phyloP scores from a whole-genome alignment of 2,113 vertebrate species.

The Gobiocypris rarus region DNA sequence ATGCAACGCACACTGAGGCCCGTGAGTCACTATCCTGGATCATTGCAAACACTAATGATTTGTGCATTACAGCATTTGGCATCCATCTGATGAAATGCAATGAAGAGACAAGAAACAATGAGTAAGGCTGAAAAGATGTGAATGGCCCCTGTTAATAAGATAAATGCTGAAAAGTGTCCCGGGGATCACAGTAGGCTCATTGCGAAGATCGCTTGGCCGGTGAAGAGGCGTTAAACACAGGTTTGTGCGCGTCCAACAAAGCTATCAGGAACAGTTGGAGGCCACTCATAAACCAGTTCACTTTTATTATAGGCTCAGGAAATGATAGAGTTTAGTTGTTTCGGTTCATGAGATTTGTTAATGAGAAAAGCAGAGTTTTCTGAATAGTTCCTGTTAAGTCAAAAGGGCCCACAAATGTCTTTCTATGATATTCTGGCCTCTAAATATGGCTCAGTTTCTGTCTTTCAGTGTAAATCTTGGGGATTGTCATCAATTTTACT shows the following conservation, averaged over 20 bases:
- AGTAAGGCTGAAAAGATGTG: constrained; percentile 54
- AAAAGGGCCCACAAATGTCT: background rate
- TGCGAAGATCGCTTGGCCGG: constrained; percentile 37
- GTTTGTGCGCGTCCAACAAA: background rate
- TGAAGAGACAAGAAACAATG: constrained; percentile 42
- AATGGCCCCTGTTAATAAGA: constrained; percentile 58
- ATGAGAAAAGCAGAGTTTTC: background rate
- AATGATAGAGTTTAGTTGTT: background rate
- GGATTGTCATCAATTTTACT: background rate
- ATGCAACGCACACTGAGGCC: background rate
- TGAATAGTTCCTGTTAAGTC: background rate
- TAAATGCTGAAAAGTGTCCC: constrained; percentile 51
- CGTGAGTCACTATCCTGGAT: constrained; percentile 16
- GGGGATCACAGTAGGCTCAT: constrained; percentile 38
- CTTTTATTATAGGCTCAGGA: background rate
- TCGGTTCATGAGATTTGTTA: background rate
- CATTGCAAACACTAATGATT: constrained; percentile 47
- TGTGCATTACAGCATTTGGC: constrained; percentile 54
- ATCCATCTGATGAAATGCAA: constrained; percentile 31
- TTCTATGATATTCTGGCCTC: background rate
- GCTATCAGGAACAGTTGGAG: background rate
- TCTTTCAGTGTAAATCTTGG: background rate
- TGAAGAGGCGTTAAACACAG: constrained; percentile 51
- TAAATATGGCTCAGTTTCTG: background rate
- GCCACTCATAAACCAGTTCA: constrained; percentile 9